phyloP scores from a whole-genome alignment of 23 tunicate genomes.

The Oikopleura dioica region DNA sequence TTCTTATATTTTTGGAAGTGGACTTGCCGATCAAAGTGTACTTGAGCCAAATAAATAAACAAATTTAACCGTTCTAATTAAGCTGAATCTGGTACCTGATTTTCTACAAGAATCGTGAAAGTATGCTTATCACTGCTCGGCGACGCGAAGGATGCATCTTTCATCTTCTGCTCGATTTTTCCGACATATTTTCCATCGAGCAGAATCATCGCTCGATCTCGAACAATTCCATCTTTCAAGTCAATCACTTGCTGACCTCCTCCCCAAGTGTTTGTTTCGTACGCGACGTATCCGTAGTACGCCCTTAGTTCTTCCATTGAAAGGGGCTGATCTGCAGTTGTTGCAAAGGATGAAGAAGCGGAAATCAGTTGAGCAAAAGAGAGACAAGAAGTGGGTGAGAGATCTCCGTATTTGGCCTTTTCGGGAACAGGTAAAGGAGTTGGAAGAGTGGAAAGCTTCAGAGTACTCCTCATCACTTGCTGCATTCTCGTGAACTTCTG shows the following conservation, averaged over 20 bases:
- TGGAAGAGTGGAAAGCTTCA: not conserved
- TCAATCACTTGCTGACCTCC: not conserved
- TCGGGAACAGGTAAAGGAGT: not conserved
- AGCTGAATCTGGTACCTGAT: no score
- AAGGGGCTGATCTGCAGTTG: not conserved
- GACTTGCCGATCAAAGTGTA: no score
- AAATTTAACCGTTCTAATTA: no score
- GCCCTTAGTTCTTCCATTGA: not conserved
- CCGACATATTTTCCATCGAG: slow-evolving; percentile 15
- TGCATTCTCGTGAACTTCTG: not conserved
- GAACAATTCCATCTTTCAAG: not conserved
- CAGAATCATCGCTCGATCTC: slow-evolving; percentile 20
- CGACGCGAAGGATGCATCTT: not conserved
- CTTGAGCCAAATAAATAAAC: no score
- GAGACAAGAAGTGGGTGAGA: not conserved
- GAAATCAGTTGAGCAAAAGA: not conserved
- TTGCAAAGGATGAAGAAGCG: not conserved
- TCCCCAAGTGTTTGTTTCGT: not conserved
- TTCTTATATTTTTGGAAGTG: no score
- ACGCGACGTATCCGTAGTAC: not conserved
- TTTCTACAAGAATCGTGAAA: slow-evolving; percentile 22
- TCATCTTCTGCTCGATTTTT: not conserved
- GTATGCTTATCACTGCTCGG: slow-evolving; percentile 19
- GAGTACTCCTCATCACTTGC: not conserved
- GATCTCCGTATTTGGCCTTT: not conserved